Percentiles rank a stretch among this genome's conserved stretches.
phyloP scores from a whole-genome alignment of 2,888 invertebrate genomes.

The Ernsta delagoae region DNA sequence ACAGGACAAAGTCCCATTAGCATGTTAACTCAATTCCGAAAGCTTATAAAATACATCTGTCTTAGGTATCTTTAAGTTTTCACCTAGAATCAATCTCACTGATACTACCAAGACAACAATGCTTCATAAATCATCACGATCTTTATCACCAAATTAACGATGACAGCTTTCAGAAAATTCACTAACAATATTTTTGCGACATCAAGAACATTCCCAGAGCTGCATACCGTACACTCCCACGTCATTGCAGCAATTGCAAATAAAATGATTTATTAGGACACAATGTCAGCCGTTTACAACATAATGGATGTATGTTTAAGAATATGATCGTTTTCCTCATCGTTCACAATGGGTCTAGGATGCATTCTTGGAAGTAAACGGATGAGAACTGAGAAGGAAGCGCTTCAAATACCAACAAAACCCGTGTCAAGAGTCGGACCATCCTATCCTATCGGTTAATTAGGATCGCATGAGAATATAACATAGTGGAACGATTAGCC shows the following conservation, averaged over 20 bases:
- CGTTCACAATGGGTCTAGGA: conserved; percentile 1
- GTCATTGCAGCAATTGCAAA: conserved; percentile 14
- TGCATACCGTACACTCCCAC: not conserved
- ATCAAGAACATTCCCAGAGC: not conserved
- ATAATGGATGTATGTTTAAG: conserved; percentile 1
- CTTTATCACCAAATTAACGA: not conserved
- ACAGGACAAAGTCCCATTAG: not conserved
- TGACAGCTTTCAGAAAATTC: not conserved
- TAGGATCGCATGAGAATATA: conserved; percentile 74
- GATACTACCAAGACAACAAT: not conserved
- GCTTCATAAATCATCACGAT: not conserved
- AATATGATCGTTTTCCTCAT: conserved; percentile 23
- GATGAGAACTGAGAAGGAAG: conserved; percentile 14
- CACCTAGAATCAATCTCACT: too few species aligned
- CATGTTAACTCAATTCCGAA: not conserved
- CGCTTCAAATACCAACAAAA: conserved; percentile 46
- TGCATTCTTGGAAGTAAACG: conserved; percentile 8
- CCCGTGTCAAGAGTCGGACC: conserved; percentile 51
- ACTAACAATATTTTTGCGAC: not conserved
- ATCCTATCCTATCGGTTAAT: conserved; percentile 64
- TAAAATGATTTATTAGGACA: conserved; percentile 14
- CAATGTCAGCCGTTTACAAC: not conserved
- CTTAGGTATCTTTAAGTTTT: too few species aligned
- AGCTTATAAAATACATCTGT: not conserved
- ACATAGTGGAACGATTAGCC: conserved; percentile 63